Evolutionary conservation across 2,797 vertebrate genomes (phyloP).

Genomic region (Lithobates pipiens): DNA sequence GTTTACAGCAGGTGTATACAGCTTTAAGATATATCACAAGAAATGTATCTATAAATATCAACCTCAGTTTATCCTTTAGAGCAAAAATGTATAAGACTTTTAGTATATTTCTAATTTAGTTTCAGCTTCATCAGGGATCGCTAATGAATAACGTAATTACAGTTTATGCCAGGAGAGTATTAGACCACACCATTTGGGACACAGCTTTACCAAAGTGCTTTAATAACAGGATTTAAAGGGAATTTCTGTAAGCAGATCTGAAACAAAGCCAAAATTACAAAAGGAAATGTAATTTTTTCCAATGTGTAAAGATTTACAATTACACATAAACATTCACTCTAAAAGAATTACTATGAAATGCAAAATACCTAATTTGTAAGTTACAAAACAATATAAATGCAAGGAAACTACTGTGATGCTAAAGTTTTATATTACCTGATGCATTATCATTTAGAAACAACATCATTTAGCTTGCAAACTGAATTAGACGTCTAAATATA

Average conservation of each 20-base stretch:
- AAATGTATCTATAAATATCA: constrained; percentile 12
- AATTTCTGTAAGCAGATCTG: neutral
- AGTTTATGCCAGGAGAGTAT: constrained; percentile 22
- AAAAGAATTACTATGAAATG: too few relatives aligned
- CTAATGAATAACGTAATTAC: constrained; percentile 16
- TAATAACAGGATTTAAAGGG: neutral
- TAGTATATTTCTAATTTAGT: constrained; percentile 18
- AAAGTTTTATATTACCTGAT: too few relatives aligned
- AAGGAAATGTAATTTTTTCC: neutral
- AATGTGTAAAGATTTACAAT: neutral
- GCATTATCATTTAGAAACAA: too few relatives aligned
- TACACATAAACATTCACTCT: too few relatives aligned
- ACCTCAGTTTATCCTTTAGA: neutral
- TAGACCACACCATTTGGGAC: constrained; percentile 8
- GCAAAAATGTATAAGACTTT: neutral
- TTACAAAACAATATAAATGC: too few relatives aligned
- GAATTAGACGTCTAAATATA: too few relatives aligned
- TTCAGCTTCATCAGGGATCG: constrained; percentile 13
- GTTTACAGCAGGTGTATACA: too few relatives aligned
- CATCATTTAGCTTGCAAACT: too few relatives aligned
- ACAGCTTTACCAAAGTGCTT: neutral
- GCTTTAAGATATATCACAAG: too few relatives aligned
- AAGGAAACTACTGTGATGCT: too few relatives aligned
- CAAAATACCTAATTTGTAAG: too few relatives aligned
- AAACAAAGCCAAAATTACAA: neutral